Conservation (phyloP, 2,888 invertebrate genomes). For the Caenorhabditis zanzibari region DNA sequence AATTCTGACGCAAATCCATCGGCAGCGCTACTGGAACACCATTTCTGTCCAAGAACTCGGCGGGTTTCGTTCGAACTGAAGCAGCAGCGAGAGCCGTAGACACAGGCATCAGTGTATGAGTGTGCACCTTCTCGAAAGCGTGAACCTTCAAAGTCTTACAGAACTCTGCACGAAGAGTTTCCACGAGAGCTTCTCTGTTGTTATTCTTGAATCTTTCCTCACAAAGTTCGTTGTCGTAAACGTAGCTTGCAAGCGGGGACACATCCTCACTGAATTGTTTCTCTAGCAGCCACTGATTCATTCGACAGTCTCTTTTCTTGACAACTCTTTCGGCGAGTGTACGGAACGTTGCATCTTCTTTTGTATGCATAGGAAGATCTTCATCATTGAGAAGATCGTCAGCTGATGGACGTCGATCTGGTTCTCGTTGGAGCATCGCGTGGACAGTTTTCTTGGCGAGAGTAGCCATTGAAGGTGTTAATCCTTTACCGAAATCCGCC, state of each 20-base stretch:
- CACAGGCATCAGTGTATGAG: conserved; percentile 63
- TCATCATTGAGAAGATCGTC: conserved; percentile 73
- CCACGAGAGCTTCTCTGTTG: conserved; percentile 34
- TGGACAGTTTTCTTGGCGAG: conserved; percentile 66
- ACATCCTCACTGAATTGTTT: conserved; percentile 67
- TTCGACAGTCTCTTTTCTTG: conserved; percentile 61
- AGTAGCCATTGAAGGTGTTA: conserved; percentile 21
- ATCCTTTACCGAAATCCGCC: conserved; percentile 18
- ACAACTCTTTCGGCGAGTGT: conserved; percentile 41
- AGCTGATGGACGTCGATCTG: conserved; percentile 73
- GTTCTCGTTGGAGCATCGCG: conserved; percentile 72
- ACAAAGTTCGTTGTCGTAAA: conserved; percentile 69
- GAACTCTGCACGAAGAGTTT: conserved; percentile 53
- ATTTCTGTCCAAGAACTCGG: conserved; percentile 64
- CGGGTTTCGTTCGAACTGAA: conserved; percentile 56
- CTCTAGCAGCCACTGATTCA: conserved; percentile 66
- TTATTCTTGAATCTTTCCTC: conserved; percentile 23
- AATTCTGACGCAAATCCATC: conserved; percentile 73
- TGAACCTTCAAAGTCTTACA: conserved; percentile 48
- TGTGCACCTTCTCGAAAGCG: conserved; percentile 61
- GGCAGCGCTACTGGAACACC: conserved; percentile 71
- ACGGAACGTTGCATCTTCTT: conserved; percentile 70
- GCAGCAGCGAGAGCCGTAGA: conserved; percentile 51
- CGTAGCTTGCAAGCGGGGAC: conserved; percentile 63
- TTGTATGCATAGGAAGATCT: conserved; percentile 72